A percentile compares a stretch with the other conserved stretches of the same genome.
Evolutionary conservation across 37 sponge, comb jelly and placozoan genomes (phyloP).

Genomic region (Hexactinellida sp.): DNA sequence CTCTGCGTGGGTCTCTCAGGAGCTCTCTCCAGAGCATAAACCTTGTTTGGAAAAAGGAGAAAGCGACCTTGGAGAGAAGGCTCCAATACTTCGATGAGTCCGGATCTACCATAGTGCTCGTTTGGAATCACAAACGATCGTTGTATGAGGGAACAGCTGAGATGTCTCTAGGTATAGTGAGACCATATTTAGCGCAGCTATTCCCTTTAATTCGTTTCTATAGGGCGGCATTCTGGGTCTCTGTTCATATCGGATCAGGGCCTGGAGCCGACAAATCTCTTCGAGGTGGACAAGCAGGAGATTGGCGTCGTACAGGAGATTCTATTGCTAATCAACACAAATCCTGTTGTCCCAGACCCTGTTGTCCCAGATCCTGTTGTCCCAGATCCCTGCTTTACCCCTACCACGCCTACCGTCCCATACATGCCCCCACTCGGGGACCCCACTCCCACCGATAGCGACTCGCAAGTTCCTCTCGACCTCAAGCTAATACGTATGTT

Average conservation of each 20-base stretch:
- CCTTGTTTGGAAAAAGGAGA: neutral
- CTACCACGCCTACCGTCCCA: too few relatives aligned
- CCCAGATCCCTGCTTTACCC: too few relatives aligned
- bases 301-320: neutral
- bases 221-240: neutral
- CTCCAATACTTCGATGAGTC: neutral
- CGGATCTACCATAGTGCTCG: neutral
- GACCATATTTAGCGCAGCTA: too few relatives aligned
- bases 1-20: neutral
- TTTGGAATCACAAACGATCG: neutral
- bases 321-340: neutral
- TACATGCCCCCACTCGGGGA: too few relatives aligned
- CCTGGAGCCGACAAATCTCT: neutral
- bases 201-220: neutral
- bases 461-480: too few relatives aligned
- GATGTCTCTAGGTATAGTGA: neutral
- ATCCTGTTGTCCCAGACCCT: neutral
- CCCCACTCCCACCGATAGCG: too few relatives aligned
- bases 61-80: neutral
- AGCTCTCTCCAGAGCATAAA: neutral
- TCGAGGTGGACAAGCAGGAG: neutral
- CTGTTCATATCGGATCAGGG: conserved; percentile 1
- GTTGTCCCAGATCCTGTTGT: neutral
- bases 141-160: conserved; percentile 9
- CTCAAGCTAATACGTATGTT: too few relatives aligned